A percentile compares a stretch with the other conserved stretches of the same genome.
Evolutionary conservation across 2,113 vertebrate species (phyloP).

Genomic region (Scophthalmus maximus): DNA sequence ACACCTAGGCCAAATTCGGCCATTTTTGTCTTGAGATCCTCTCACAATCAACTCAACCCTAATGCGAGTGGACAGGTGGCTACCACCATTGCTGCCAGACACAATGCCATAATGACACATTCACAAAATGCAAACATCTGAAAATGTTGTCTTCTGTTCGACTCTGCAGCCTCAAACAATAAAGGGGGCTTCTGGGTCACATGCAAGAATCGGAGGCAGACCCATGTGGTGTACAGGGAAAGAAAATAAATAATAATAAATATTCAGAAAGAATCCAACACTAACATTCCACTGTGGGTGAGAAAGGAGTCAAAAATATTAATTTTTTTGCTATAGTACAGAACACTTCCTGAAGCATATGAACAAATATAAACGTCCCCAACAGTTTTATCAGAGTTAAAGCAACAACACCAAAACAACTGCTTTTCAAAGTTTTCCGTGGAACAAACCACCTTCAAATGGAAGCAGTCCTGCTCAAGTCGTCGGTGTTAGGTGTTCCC

Average conservation of each 20-base stretch:
- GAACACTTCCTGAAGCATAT: too few relatives aligned
- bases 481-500: conserved; percentile 59
- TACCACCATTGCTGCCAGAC: conserved; percentile 53
- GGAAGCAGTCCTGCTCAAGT: conserved; percentile 13
- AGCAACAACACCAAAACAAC: too few relatives aligned
- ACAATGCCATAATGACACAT: conserved; percentile 77
- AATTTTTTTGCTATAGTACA: too few relatives aligned
- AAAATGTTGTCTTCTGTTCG: conserved; percentile 67
- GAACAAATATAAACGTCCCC: too few relatives aligned
- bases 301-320: too few relatives aligned
- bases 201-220: conserved; percentile 26
- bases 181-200: conserved; percentile 28
- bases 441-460: not conserved
- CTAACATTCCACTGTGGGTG: too few relatives aligned
- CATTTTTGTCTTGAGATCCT: conserved; percentile 52
- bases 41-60: conserved; percentile 70
- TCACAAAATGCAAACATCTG: conserved; percentile 79
- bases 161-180: conserved; percentile 20
- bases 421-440: too few relatives aligned
- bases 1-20: conserved; percentile 44
- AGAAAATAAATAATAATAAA: too few relatives aligned
- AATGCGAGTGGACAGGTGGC: conserved; percentile 76
- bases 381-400: too few relatives aligned
- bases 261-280: too few relatives aligned
- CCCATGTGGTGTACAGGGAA: too few relatives aligned